Base-by-base conservation (phyloP, 2,888 invertebrate species). In the Liopterus haemorrhoidalis region DNA sequence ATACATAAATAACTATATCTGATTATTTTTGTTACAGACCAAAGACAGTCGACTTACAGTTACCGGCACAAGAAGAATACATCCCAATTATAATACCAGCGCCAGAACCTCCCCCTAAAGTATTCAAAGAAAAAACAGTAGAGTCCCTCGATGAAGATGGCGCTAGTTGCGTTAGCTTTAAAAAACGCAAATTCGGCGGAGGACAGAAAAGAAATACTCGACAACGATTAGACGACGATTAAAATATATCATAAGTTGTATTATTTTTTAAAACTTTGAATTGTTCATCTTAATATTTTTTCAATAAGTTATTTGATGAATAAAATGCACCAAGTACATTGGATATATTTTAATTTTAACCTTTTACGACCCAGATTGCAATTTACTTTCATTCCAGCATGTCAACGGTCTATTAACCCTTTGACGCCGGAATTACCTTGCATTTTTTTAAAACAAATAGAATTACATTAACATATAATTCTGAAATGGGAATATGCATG, bases 181-280 rank as follows among this genome's bases (percentile, higher is more conserved):
- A 85, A 58, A 84, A 81, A 59, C 69, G 85, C 46, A 86, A 82
- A 68, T 67, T 82, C 11, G 72, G 70, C 48, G 54, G 56, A 9
- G 70, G 69, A 46, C 59, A 63, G 1, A 80, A 76, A 57, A 72
- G 76, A 54, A 83, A 81, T 60, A 74, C 76, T 47, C 68, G 85
- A 46, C 78, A 79, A 61, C 75, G 84, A 63, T 51, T 74, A 16
- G 75, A 78, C 56, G 79, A 81, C 56, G 79, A 82, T 55, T 79
- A 59, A 66, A 3, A 5, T 37, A 21, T 35, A 20, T 35, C n/a
- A 32, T 2, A n/a, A n/a, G n/a, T n/a, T n/a, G n/a, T n/a, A n/a
- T n/a, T n/a, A n/a, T n/a, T n/a, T n/a, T n/a, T n/a, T n/a, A n/a
- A n/a, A n/a, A n/a, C n/a, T n/a, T n/a, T n/a, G n/a, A n/a, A n/a